phyloP scores from a whole-genome alignment of 2,113 vertebrate species.

The Chunga burmeisteri region DNA sequence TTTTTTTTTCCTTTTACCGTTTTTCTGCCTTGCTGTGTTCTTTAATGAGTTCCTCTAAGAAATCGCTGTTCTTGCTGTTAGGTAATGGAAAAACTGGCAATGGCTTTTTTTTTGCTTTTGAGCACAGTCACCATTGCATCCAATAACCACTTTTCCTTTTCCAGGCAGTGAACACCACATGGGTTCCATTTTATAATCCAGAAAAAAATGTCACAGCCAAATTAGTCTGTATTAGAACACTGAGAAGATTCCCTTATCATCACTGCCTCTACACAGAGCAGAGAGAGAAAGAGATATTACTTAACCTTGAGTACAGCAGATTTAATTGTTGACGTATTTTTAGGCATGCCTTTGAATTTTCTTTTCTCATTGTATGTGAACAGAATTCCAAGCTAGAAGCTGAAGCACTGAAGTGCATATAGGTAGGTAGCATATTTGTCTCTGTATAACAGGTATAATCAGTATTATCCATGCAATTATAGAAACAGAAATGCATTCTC shows the following conservation, averaged over 20 bases:
- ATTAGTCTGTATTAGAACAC: not conserved
- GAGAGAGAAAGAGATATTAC: not conserved
- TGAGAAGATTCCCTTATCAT: not conserved
- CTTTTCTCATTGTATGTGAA: not conserved
- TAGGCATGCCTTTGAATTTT: not conserved
- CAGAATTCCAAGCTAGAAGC: not conserved
- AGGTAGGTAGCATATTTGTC: not conserved
- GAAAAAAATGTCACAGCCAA: not conserved
- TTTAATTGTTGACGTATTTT: not conserved
- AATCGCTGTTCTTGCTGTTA: not conserved
- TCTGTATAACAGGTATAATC: not conserved
- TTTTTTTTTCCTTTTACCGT: not conserved
- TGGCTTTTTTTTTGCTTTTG: not conserved
- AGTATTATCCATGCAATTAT: not conserved
- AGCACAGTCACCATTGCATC: not conserved
- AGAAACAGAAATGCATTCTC: not conserved
- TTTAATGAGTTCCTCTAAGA: not conserved
- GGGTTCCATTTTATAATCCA: not conserved
- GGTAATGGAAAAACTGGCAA: not conserved
- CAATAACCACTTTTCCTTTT: not conserved
- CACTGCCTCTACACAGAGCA: not conserved
- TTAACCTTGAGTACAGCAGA: not conserved
- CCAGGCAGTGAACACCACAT: not conserved
- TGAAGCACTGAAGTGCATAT: not conserved
- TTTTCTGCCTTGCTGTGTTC: not conserved